Evolutionary conservation across 2,113 vertebrate species (phyloP), one percentile per base, ranked within the genome.

Genomic region (Perca fluviatilis): DNA sequence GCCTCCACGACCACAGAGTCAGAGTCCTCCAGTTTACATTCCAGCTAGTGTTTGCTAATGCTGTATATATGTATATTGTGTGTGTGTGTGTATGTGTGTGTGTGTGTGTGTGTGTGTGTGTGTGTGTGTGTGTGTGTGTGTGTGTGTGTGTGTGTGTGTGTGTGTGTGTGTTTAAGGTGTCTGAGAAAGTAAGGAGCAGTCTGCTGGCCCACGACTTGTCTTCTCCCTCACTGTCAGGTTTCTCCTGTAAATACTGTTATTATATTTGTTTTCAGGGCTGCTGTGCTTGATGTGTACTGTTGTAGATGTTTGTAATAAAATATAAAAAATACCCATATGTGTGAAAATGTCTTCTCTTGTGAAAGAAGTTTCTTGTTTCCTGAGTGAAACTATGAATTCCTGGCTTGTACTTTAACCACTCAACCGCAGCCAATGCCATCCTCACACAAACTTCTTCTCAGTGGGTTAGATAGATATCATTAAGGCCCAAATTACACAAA

Each of bases 1-100:
- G 96, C 97, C 75, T 99, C 98, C 21, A 97, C 98, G 46, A 99
- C 98, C 15, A 99, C 98, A 12, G 98, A 99, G 85, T 99, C 98
- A 0, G 98, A 99, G 67, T 99, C 98, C 47, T 99, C 98, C 0
- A 99, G 98, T 95, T 97, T 99, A 92, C 98, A 99, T 43, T 99
- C 98, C 78, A 99, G 98, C 95, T 99, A 91, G 79, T 86, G 82
- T 79, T 71, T 60, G 58, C 33, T 43, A 80, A 47, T 68, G 33
- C 40, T 77, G 49, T 77, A 60, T 33, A 25, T 14, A 53, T 57
- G 15, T 78, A 46, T 69, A 40, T 40, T 83, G 82, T 88, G 65
- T 79, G 43, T 66, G 58, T 73, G 27, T 79, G 60, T 67, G 58
- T 67, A 25, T 40, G n/a, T 36, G 40, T 40, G 2, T 56, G n/a